A percentile compares a stretch with the other conserved stretches of the same genome.
phyloP scores from a whole-genome alignment of 2,113 vertebrate species.

The Sardina pilchardus region DNA sequence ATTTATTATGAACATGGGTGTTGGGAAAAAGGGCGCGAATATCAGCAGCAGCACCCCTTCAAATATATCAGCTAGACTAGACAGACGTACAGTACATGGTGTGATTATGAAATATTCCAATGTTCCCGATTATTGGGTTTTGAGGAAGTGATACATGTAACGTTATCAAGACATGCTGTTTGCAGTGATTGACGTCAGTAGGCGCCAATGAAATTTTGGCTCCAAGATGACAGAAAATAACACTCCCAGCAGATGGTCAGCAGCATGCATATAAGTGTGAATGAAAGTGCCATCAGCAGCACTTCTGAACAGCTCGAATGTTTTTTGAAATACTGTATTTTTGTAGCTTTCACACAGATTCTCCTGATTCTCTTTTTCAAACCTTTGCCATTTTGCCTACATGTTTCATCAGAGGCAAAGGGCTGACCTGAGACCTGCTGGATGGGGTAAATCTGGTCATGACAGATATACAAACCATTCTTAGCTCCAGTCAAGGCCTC shows the following conservation, averaged over 20 bases:
- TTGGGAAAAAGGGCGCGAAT: too few species aligned
- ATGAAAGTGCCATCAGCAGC: not conserved
- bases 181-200: not conserved
- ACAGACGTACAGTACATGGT: not conserved
- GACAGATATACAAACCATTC: too few species aligned
- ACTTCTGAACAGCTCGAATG: not conserved
- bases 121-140: not conserved
- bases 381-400: too few species aligned
- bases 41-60: too few species aligned
- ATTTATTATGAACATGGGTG: too few species aligned
- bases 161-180: not conserved
- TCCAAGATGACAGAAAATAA: not conserved
- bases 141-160: constrained; percentile 1
- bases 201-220: not conserved
- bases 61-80: not conserved
- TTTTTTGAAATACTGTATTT: too few species aligned
- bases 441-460: too few species aligned
- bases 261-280: not conserved
- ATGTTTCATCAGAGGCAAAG: too few species aligned
- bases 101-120: not conserved
- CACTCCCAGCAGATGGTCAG: constrained; percentile 2
- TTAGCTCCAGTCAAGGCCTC: too few species aligned
- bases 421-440: too few species aligned
- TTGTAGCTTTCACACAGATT: too few species aligned
- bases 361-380: too few species aligned